Conservation (phyloP, 37 sponge, comb jelly and placozoan genomes). For the Geodia barretti region DNA sequence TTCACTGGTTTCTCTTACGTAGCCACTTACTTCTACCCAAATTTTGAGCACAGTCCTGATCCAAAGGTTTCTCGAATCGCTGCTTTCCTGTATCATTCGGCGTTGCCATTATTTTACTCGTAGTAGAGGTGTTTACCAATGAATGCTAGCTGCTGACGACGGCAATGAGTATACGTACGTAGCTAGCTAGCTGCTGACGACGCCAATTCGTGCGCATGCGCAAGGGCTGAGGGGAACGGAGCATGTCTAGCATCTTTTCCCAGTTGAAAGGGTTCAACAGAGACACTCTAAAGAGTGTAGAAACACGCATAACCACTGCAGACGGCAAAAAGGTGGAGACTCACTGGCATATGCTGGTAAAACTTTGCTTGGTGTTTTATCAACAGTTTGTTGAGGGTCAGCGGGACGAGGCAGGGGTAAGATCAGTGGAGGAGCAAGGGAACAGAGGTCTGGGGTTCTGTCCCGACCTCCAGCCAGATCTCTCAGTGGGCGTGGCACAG, state of each 20-base stretch:
- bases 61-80: not conserved
- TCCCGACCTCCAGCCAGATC: constrained; percentile 58
- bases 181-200: too few species aligned
- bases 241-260: constrained; percentile 2
- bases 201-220: too few species aligned
- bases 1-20: too few species aligned
- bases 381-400: constrained; percentile 15
- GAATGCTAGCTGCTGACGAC: too few species aligned
- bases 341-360: not conserved
- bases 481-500: constrained; percentile 64
- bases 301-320: constrained; percentile 50
- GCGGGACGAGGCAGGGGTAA: constrained; percentile 1
- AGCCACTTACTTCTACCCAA: too few species aligned
- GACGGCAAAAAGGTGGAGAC: constrained; percentile 50
- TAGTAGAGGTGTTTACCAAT: too few species aligned
- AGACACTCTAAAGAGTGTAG: constrained; percentile 28
- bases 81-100: not conserved
- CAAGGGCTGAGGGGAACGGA: too few species aligned
- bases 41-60: not conserved
- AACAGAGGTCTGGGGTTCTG: constrained; percentile 64
- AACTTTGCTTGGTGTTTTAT: not conserved
- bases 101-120: not conserved
- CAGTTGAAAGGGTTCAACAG: constrained; percentile 22
- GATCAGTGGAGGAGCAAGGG: not conserved
- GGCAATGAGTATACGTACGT: too few species aligned